Conservation (phyloP, 2,797 vertebrate species). For the Typhlichthys subterraneus region DNA sequence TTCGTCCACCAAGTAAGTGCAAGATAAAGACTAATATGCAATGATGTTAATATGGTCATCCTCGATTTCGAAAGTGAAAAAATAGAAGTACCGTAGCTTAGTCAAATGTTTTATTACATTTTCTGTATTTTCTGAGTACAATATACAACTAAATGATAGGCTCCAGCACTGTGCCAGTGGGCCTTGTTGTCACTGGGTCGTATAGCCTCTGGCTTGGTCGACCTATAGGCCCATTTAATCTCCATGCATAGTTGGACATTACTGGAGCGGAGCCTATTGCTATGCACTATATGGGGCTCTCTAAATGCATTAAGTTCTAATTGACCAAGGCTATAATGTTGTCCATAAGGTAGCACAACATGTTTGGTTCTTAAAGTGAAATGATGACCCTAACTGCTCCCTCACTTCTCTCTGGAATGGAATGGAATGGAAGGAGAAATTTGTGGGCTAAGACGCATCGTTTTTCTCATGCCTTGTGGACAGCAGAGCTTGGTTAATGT, state of each 20-base stretch:
- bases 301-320: constrained; percentile 39
- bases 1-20: constrained; percentile 99
- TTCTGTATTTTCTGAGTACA: too few relatives aligned
- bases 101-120: too few relatives aligned
- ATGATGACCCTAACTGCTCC: neutral
- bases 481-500: constrained; percentile 34
- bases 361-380: constrained; percentile 37
- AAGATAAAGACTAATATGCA: neutral
- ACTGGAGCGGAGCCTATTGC: too few relatives aligned
- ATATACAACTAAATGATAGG: too few relatives aligned
- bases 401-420: neutral
- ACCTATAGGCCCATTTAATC: too few relatives aligned
- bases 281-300: too few relatives aligned
- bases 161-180: too few relatives aligned
- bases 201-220: too few relatives aligned
- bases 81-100: neutral
- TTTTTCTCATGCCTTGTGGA: constrained; percentile 39
- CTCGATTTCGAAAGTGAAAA: too few relatives aligned
- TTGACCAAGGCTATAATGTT: constrained; percentile 32
- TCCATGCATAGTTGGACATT: too few relatives aligned
- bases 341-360: constrained; percentile 30
- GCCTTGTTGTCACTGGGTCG: too few relatives aligned
- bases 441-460: constrained; percentile 47
- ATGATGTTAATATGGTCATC: too few relatives aligned
- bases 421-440: neutral